These are phyloP conservation scores for Arrhamphus sclerolepis DNA, from an alignment of 2,797 vertebrate genomes.

Conservation along the genomic window DNA sequence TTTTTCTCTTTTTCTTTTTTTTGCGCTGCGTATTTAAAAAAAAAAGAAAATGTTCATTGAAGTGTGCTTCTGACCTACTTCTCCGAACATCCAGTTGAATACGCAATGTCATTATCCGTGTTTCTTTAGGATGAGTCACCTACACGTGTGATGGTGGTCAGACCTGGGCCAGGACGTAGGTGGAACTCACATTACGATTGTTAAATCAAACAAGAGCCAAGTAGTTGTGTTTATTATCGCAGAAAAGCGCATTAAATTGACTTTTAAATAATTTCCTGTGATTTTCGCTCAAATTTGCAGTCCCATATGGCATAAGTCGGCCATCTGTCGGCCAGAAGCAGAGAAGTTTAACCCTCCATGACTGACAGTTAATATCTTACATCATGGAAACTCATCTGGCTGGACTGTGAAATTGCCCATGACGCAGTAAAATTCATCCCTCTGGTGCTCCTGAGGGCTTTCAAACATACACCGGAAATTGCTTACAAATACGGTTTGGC, in stretches of 20 bases:
- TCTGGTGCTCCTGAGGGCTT: constrained; percentile 30
- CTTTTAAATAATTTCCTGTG: constrained; percentile 47
- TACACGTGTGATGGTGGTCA: constrained; percentile 24
- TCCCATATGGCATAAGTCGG: constrained; percentile 28
- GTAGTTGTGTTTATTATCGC: constrained; percentile 37
- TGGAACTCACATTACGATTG: constrained; percentile 24
- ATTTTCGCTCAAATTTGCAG: constrained; percentile 31
- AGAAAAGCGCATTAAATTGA: constrained; percentile 44
- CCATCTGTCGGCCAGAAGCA: constrained; percentile 48
- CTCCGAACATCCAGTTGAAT: constrained; percentile 22
- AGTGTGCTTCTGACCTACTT: constrained; percentile 40
- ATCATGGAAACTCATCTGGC: constrained; percentile 60
- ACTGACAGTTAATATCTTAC: constrained; percentile 41
- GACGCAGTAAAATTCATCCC: constrained; percentile 30
- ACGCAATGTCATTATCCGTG: constrained; percentile 16
- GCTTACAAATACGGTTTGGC: constrained; percentile 45
- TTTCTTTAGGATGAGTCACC: constrained; percentile 40
- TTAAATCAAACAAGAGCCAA: constrained; percentile 31
- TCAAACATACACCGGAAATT: constrained; percentile 39
- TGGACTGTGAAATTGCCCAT: constrained; percentile 27
- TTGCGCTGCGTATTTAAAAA: constrained; percentile 25
- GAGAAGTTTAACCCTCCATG: constrained; percentile 25
- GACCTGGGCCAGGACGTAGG: constrained; percentile 39
- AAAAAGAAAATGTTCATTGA: constrained; percentile 14
- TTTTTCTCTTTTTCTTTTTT: constrained; percentile 29